Evolutionary conservation across 2,797 vertebrate species (phyloP).

Genomic region (Triplophysa yarkandensis): DNA sequence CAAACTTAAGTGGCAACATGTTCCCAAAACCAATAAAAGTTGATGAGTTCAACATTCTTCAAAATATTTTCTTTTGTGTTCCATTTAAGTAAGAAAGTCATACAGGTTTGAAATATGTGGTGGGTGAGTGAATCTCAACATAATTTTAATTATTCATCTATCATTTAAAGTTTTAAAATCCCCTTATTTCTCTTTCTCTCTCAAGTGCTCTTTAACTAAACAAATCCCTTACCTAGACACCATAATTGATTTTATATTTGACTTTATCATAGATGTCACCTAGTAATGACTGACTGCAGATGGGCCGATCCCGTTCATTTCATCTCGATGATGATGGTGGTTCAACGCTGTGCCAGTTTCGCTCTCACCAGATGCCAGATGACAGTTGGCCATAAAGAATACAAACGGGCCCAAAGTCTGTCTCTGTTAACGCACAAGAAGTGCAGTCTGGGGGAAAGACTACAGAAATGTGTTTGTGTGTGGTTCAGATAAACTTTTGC

Average conservation of each 20-base stretch:
- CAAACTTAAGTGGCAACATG: too few relatives aligned
- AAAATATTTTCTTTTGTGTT: too few relatives aligned
- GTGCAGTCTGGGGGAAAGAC: slow-evolving; percentile 32
- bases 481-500: slow-evolving; percentile 41
- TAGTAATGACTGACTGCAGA: slow-evolving; percentile 12
- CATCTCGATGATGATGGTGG: slow-evolving; percentile 50
- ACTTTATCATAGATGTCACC: slow-evolving; percentile 24
- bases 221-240: slow-evolving; percentile 1
- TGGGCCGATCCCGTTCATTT: slow-evolving; percentile 29
- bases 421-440: slow-evolving; percentile 43
- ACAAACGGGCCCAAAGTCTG: slow-evolving; percentile 53
- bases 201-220: slow-evolving; percentile 17
- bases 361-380: slow-evolving; percentile 57
- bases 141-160: too few relatives aligned
- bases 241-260: slow-evolving; percentile 17
- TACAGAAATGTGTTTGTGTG: slow-evolving; percentile 27
- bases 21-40: too few relatives aligned
- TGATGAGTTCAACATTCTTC: too few relatives aligned
- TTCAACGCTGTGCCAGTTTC: slow-evolving; percentile 42
- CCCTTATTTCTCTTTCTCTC: slow-evolving; percentile 20
- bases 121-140: too few relatives aligned
- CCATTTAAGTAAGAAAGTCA: too few relatives aligned
- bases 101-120: too few relatives aligned
- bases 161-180: too few relatives aligned
- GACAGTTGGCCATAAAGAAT: slow-evolving; percentile 55